Conservation (phyloP, 23 tunicate genomes). For the Trididemnum miniatum region DNA sequence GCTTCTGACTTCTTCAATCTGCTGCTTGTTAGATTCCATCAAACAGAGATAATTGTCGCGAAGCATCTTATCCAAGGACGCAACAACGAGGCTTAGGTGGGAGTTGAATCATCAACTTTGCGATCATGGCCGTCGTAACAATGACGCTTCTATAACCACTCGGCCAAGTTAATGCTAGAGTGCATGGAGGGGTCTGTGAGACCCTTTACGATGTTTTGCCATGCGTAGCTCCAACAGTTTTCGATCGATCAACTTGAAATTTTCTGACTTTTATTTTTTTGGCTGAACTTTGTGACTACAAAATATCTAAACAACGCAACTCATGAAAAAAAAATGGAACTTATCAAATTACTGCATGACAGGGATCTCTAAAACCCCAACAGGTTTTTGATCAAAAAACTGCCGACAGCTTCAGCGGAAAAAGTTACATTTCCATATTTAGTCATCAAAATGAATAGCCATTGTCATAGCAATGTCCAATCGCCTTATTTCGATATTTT, state of each 20-base stretch:
- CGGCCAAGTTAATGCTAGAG: too few species aligned
- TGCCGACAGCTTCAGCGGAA: neutral
- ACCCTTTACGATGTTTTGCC: neutral
- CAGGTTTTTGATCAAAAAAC: neutral
- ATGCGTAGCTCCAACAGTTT: neutral
- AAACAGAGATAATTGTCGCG: too few species aligned
- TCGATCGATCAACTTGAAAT: neutral
- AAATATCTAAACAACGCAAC: neutral
- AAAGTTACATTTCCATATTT: neutral
- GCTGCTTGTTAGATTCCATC: too few species aligned
- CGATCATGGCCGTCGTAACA: too few species aligned
- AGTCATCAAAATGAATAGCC: too few species aligned
- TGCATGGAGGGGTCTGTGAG: too few species aligned
- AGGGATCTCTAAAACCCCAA: neutral
- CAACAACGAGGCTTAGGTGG: too few species aligned
- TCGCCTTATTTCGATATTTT: neutral
- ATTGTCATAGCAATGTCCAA: too few species aligned
- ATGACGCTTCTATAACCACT: too few species aligned
- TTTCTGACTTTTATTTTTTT: neutral
- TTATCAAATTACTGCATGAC: neutral
- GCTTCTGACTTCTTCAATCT: too few species aligned
- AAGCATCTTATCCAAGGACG: too few species aligned
- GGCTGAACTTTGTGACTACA: neutral
- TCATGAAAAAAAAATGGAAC: neutral
- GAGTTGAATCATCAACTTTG: too few species aligned